Percentiles rank a stretch among this genome's conserved stretches.
These are phyloP conservation scores for Meloe dianella DNA, from an alignment of 2,888 invertebrate genomes.

Conservation along the genomic window DNA sequence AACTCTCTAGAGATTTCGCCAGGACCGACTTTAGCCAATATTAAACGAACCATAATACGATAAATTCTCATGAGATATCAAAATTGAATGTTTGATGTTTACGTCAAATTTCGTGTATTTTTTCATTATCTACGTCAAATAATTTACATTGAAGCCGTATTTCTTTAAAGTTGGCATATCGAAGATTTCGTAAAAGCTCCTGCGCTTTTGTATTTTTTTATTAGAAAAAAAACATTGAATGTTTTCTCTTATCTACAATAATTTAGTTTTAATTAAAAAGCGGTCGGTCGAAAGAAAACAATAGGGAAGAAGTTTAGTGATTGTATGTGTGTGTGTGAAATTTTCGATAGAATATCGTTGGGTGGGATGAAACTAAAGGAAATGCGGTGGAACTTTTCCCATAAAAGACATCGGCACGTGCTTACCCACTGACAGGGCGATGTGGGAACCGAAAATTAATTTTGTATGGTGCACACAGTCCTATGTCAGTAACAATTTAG, in stretches of 20 bases:
- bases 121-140: neutral
- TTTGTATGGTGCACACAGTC: constrained; percentile 28
- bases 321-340: neutral
- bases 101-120: neutral
- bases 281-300: constrained; percentile 22
- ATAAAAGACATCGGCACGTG: constrained; percentile 37
- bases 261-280: neutral
- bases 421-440: constrained; percentile 31
- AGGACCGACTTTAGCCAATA: constrained; percentile 10
- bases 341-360: neutral
- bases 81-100: constrained; percentile 6
- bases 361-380: constrained; percentile 16
- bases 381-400: constrained; percentile 33
- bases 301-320: constrained; percentile 11
- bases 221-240: neutral
- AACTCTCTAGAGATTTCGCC: neutral
- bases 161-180: neutral
- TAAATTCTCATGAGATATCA: constrained; percentile 2
- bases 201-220: neutral
- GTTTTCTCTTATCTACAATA: neutral
- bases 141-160: neutral
- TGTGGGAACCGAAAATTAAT: constrained; percentile 36
- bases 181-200: neutral
- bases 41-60: constrained; percentile 10
- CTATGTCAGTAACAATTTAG: constrained; percentile 32